Base-by-base conservation (phyloP, 1,140 invertebrate species). In the Hyposmocoma kahamanoa region DNA sequence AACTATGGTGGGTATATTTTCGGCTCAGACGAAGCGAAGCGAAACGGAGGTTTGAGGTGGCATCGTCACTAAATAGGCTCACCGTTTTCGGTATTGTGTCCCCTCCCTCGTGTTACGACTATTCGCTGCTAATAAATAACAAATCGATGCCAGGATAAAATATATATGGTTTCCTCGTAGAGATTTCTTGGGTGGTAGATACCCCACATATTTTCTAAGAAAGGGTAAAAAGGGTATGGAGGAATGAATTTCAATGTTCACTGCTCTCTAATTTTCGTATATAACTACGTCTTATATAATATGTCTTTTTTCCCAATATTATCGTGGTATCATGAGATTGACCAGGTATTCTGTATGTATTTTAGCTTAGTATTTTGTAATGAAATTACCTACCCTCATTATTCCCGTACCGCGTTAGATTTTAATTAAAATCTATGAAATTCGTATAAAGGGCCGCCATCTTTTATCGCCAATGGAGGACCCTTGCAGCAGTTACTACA, bases 101-200 rank as follows among this genome's bases (percentile, higher is more conserved):
- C 64, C 58, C 66, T 62, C 76, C 71, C 68, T 75, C 67, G 67
- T 77, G 64, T 77, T 79, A 75, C 71, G 73, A 77, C 76, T 79
- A 80, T 81, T 75, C 73, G 68, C 67, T 56, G 65, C 76, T 84
- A 84, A 84, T 84, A 84, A 84, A 84, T 84, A 84, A 84, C 77
- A 84, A 81, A 83, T 83, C 79, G 77, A 81, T 72, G 69, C 74
- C 64, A 62, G 66, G 67, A 75, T 81, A 81, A 81, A 81, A 84
- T 77, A 79, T 77, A 84, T 77, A 84, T 72, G 69, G 72, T 72
- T 74, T 70, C 68, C 67, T 67, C 62, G 59, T 58, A 51, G 62
- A 70, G 73, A 72, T 75, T 79, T 77, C 60, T 36, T 30, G 17
- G 47, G 3, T 3, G 32, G 32, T 13, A 34, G 8, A 5, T 15